Evolutionary conservation across 2,888 invertebrate genomes (phyloP).

Genomic region (Drosophila meridiana): DNA sequence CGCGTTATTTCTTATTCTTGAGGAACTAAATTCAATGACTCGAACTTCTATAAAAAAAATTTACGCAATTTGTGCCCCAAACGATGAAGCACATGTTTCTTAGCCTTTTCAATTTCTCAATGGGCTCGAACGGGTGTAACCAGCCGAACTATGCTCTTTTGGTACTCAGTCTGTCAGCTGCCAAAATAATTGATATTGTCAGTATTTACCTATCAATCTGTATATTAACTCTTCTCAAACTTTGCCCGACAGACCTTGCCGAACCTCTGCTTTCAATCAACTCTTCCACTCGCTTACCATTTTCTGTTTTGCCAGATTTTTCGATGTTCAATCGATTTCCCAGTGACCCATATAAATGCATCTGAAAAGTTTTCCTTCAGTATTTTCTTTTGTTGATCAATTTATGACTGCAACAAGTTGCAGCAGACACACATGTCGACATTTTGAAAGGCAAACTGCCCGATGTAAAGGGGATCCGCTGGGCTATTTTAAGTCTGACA

Average conservation of each 20-base stretch:
- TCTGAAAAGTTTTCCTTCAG: constrained; percentile 1
- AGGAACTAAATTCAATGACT: constrained; percentile 51
- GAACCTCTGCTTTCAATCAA: neutral
- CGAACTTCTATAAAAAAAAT: constrained; percentile 56
- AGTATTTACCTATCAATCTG: neutral
- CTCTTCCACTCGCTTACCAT: constrained; percentile 14
- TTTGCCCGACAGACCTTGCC: neutral
- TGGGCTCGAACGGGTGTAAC: constrained; percentile 1
- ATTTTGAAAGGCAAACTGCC: neutral
- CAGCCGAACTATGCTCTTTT: neutral
- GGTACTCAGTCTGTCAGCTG: neutral
- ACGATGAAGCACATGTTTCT: constrained; percentile 24
- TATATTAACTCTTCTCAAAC: constrained; percentile 13
- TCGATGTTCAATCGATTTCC: constrained; percentile 1
- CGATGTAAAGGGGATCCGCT: neutral
- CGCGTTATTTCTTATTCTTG: constrained; percentile 22
- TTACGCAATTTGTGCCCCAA: constrained; percentile 44
- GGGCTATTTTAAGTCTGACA: constrained; percentile 41
- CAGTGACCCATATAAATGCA: constrained; percentile 30
- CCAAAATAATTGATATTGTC: neutral
- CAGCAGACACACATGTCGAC: neutral
- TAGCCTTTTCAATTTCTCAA: constrained; percentile 12
- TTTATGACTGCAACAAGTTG: constrained; percentile 34
- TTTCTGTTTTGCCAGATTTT: neutral
- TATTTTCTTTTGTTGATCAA: constrained; percentile 22